Conservation (phyloP, 2,888 invertebrate species). For the Andrena marginata region DNA sequence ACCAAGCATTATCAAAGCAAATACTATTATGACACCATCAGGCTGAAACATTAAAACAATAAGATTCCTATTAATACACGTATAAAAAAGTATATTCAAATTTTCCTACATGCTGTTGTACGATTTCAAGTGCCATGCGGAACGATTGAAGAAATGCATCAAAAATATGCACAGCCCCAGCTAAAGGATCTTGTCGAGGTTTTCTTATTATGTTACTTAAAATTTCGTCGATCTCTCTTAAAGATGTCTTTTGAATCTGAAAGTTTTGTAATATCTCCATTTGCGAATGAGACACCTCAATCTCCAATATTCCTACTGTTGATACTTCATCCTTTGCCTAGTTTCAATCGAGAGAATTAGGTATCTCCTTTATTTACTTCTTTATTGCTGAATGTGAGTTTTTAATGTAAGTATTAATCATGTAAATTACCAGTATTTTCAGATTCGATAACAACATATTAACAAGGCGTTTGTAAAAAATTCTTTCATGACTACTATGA, state of each 20-base stretch:
- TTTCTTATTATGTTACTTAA: constrained; percentile 70
- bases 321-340: constrained; percentile 59
- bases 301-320: constrained; percentile 66
- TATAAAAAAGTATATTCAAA: neutral
- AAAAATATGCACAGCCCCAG: constrained; percentile 24
- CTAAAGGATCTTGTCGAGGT: constrained; percentile 39
- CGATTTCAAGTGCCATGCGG: neutral
- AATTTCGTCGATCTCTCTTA: constrained; percentile 76
- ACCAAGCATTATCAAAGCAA: constrained; percentile 50
- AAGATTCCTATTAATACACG: neutral
- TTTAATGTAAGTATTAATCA: neutral
- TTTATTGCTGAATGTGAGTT: neutral
- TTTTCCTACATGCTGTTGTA: constrained; percentile 51
- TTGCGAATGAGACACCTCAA: constrained; percentile 72
- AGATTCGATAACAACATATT: constrained; percentile 74
- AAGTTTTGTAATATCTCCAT: constrained; percentile 73
- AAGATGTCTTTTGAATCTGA: constrained; percentile 67
- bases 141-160: neutral
- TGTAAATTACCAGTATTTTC: constrained; percentile 67
- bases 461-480: constrained; percentile 75
- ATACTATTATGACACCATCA: constrained; percentile 31
- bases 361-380: neutral
- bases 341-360: neutral
- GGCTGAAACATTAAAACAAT: constrained; percentile 40
- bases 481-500: constrained; percentile 35